Conservation (phyloP, 2,797 vertebrate species). For the Salmo trutta region DNA sequence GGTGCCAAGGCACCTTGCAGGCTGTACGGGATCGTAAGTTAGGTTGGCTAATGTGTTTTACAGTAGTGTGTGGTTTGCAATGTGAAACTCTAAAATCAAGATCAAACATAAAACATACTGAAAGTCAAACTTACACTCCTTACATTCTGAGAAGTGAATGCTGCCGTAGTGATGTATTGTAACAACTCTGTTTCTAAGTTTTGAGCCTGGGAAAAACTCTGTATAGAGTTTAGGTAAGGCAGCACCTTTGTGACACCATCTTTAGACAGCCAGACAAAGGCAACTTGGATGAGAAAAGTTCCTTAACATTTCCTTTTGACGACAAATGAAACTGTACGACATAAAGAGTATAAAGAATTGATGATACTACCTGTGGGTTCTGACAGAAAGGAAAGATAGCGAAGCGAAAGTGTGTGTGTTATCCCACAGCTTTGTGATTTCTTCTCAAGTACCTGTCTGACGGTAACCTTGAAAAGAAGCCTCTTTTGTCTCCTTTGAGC, state of each 20-base stretch:
- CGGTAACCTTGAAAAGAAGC: conserved; percentile 53
- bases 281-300: not conserved
- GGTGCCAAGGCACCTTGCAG: not conserved
- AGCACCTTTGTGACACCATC: conserved; percentile 20
- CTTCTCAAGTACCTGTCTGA: conserved; percentile 39
- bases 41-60: too few species aligned
- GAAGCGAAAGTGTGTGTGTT: conserved; percentile 11
- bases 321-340: conserved; percentile 50
- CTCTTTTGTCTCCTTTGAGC: conserved; percentile 25
- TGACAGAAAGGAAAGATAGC: conserved; percentile 33
- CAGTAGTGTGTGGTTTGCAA: too few species aligned
- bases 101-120: not conserved
- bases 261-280: conserved; percentile 25
- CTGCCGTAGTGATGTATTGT: too few species aligned
- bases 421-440: conserved; percentile 36
- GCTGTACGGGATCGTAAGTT: not conserved
- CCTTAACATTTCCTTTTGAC: conserved; percentile 29
- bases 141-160: not conserved
- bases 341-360: conserved; percentile 24
- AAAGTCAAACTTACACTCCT: not conserved
- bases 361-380: conserved; percentile 20
- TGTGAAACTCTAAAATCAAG: not conserved
- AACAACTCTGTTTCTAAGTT: conserved; percentile 10
- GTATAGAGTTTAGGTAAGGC: conserved; percentile 7
- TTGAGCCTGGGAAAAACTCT: conserved; percentile 15